Base-by-base conservation (phyloP, 1,140 invertebrate genomes). In the Drosophila nigromelanica region DNA sequence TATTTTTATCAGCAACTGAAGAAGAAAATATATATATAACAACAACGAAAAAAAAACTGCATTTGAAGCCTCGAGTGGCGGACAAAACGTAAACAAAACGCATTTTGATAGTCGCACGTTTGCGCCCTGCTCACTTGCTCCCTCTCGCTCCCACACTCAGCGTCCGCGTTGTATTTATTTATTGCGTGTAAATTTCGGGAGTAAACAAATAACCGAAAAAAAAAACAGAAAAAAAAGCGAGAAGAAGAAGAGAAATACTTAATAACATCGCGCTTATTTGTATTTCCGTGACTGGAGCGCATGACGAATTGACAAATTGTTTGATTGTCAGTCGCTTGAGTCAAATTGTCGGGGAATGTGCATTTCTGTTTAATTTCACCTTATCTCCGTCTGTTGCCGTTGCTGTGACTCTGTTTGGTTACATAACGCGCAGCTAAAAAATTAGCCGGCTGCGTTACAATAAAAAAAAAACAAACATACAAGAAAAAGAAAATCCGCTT, bases 161-260 rank as follows among this genome's bases (percentile, higher is more conserved):
- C 39, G 5, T 54, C 12, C 39, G 52, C 42, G 14, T 58, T 24
- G 45, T 62, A 54, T 68, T 85, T 85, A 80, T 87, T 85, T 85
- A 85, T 81, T 68, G 82, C 62, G 55, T 87, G 78, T 85, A 81
- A 75, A 85, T 87, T 87, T 81, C 45, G 54, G 58, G 52, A 69
- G 74, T 81, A 85, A 86, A 78, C 77, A 78, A 47, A 68, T 68
- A 73, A 40, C 40, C 43, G 24, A 56, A 76, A 67, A 54, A 45
- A 54, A 54, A 51, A 24, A 42, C 12, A 11, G 7, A 11, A 24
- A 24, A 24, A 5, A 54, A 52, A 43, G 14, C 33, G n/a, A 21
- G 7, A 11, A 12, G 11, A 24, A 4, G 30, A 37, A 35, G 30
- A 54, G 37, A 39, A 58, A 56, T 54, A 43, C 18, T 55, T 48